Conservation (phyloP, 2,797 vertebrate genomes). For the Orestias chungarensis region DNA sequence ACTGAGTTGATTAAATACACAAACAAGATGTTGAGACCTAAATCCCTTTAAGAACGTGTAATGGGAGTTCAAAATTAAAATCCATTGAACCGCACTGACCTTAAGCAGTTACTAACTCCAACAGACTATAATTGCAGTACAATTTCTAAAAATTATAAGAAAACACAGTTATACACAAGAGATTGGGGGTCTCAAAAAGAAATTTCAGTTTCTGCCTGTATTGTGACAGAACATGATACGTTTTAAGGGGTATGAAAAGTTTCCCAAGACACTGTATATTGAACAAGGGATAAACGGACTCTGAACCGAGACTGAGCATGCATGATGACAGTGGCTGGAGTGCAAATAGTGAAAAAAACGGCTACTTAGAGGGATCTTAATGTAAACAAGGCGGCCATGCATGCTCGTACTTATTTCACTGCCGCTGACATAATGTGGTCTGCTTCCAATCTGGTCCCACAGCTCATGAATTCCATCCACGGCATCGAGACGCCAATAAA, state of each 20-base stretch:
- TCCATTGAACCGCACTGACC: too few relatives aligned
- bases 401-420: slow-evolving; percentile 79
- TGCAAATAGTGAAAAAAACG: slow-evolving; percentile 51
- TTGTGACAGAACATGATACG: neutral
- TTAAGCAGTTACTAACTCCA: neutral
- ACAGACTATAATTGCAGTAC: neutral
- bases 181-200: neutral
- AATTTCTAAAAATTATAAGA: neutral
- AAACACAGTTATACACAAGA: neutral
- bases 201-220: neutral
- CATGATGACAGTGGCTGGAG: slow-evolving; percentile 27
- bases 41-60: neutral
- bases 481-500: slow-evolving; percentile 93
- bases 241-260: neutral
- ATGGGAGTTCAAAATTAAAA: neutral
- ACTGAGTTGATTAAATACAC: neutral
- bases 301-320: slow-evolving; percentile 31
- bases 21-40: neutral
- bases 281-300: slow-evolving; percentile 40
- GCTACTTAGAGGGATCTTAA: slow-evolving; percentile 31
- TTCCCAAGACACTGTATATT: neutral
- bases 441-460: slow-evolving; percentile 88
- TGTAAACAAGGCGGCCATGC: slow-evolving; percentile 14
- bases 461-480: slow-evolving; percentile 92
- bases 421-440: slow-evolving; percentile 77